Base-by-base conservation (phyloP, 1,140 invertebrate genomes). In the Microvelia longipes region DNA sequence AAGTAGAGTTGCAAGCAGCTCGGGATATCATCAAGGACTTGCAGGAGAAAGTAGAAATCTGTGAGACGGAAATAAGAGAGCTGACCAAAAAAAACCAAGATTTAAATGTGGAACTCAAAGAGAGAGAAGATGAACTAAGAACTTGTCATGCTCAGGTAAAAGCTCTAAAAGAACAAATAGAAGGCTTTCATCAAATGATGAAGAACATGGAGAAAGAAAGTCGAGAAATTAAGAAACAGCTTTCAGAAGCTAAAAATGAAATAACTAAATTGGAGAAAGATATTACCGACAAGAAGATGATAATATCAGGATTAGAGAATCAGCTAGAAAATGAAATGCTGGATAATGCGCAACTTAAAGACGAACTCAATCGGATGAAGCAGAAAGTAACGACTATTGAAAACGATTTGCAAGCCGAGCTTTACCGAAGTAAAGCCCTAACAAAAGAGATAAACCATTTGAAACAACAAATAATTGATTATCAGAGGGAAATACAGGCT, bases 291-390 rank as follows among this genome's bases (percentile, higher is more conserved):
- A 29, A 65, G n/a, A 69, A 71, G 30, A 69, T 63, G 5, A 11
- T 28, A 29, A 60, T 69, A 26, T 27, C 68, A 15, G 71, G 71
- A 13, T 27, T 69, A 24, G 29, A 71, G 24, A 69, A 35, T 63
- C 68, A 71, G 65, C 30, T 69, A 15, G 60, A 29, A 66, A 66
- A 66, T 60, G 68, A 66, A 60, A 28, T 50, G 29, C 30, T 26
- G 28, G 71, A 71, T 67, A 71, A 69, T 62, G 60, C 27, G 29
- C 28, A 66, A 1, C n/a, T 68, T 25, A 71, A 71, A 71, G 50
- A 2, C 24, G 35, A 71, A 2, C 26, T 71, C 2, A 68, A 71
- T 60, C 61, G 29, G 11, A 2, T 66, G 27, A 64, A 25, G 61
- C 25, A 62, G 60, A 67, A 66, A 26, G 14, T 67, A 19, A 66